A percentile compares a stretch with the other conserved stretches of the same genome.
Evolutionary conservation across 64 coral and sea anemone species (phyloP).

Genomic region (Orbicella faveolata): DNA sequence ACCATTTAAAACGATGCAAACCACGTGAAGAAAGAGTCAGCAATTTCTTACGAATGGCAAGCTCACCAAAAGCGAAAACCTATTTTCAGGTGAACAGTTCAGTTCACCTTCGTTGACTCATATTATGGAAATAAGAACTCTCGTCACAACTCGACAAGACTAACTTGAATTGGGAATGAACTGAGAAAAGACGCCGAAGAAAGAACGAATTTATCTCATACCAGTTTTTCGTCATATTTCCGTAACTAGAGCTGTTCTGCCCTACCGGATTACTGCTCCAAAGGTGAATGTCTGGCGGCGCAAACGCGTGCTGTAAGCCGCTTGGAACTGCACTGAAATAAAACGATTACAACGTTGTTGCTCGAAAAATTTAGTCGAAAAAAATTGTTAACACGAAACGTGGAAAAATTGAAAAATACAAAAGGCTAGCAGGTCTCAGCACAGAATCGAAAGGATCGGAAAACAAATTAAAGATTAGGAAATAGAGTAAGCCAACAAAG

Average conservation of each 20-base stretch:
- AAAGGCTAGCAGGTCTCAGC: neutral
- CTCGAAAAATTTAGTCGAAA: neutral
- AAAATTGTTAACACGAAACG: neutral
- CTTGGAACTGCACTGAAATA: neutral
- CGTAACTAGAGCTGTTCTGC: neutral
- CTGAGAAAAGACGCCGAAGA: neutral
- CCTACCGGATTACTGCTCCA: neutral
- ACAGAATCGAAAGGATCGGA: neutral
- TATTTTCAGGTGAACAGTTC: too few relatives aligned
- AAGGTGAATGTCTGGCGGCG: neutral
- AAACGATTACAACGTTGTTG: neutral
- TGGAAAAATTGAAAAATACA: neutral
- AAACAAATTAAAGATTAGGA: constrained; percentile 27
- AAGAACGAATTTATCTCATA: neutral
- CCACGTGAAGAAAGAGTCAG: too few relatives aligned
- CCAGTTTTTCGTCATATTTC: neutral
- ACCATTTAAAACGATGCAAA: too few relatives aligned
- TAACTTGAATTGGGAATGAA: neutral
- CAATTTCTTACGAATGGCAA: too few relatives aligned
- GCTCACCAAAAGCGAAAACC: too few relatives aligned
- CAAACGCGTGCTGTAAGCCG: neutral
- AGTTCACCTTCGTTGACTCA: too few relatives aligned
- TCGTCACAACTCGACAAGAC: too few relatives aligned
- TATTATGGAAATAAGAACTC: too few relatives aligned
- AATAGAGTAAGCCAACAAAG: constrained; percentile 8